Base-by-base conservation (phyloP, 2,888 invertebrate genomes). In the Troides oblongomaculatus region DNA sequence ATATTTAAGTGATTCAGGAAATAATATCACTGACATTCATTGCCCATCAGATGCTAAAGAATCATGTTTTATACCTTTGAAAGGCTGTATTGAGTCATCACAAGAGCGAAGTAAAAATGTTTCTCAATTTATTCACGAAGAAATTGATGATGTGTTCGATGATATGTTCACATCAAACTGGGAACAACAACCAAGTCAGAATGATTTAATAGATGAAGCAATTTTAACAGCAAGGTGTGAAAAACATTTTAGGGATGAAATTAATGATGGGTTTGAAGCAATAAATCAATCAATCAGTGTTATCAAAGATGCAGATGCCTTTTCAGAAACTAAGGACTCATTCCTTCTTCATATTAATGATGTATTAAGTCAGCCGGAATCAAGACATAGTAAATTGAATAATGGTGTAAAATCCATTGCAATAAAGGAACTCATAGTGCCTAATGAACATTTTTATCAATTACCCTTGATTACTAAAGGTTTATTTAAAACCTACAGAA, bases 401-500 rank as follows among this genome's bases (percentile, higher is more conserved):
- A 12, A 61, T 25, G 46, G 8, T 21, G 14, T 39, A 14, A 59
- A 68, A 59, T 30, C 25, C n/a, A 23, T 18, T n/a, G 2, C 10
- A 23, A 18, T 23, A 12, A 75, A 74, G 66, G 59, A 71, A 69
- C 74, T 73, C 69, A 73, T 77, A 72, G 68, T 65, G 62, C 69
- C 57, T 17, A 78, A 77, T 62, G 76, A 81, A 62, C 79, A 73
- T 71, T 98, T 97, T 86, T 98, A 96, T 93, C 98, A 97, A 0
- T 89, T 98, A 58, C 97, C 98, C 0, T 83, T 93, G 1, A 92
- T 90, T 77, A 95, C 97, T 0, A 94, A 95, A 82, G 89, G 93
- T 17, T 87, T 98, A 74, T 94, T 98, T 73, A 94, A 95, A 76
- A 93, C 94, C 72, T 95, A 95, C 76, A 96, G 97, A 82, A 96